A percentile compares a stretch with the other conserved stretches of the same genome.
These are phyloP conservation scores for Lasiurus borealis DNA, from an alignment of 2,113 vertebrate genomes.

Conservation along the genomic window DNA sequence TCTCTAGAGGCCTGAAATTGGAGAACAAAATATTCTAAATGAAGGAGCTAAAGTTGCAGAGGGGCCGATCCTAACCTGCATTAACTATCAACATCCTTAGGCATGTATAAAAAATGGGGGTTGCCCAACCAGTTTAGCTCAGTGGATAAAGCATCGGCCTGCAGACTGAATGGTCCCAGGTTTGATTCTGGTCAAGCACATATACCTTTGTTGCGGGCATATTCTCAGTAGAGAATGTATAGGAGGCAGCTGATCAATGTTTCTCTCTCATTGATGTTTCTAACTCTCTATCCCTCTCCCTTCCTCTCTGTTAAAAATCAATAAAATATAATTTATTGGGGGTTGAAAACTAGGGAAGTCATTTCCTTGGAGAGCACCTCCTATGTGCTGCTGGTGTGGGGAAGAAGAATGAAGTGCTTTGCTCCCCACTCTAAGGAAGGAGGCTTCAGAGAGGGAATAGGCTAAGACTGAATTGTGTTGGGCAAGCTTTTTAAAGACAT, in stretches of 20 bases:
- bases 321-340: background rate
- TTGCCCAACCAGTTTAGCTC: too few relatives aligned
- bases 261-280: too few relatives aligned
- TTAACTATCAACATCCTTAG: background rate
- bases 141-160: too few relatives aligned
- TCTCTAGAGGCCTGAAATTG: background rate
- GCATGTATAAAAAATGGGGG: background rate
- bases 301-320: too few relatives aligned
- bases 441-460: background rate
- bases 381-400: background rate
- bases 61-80: background rate
- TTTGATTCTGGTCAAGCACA: too few relatives aligned
- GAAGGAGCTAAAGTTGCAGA: background rate
- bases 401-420: background rate
- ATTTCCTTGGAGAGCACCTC: background rate
- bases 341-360: background rate
- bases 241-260: too few relatives aligned
- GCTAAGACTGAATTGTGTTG: background rate
- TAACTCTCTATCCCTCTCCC: too few relatives aligned
- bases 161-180: too few relatives aligned
- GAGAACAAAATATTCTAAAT: constrained; percentile 32
- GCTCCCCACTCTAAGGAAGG: background rate
- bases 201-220: too few relatives aligned
- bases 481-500: background rate
- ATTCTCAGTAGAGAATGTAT: too few relatives aligned